phyloP scores from a whole-genome alignment of 2,113 vertebrate genomes.

The Machaerirhynchus nigripectus region DNA sequence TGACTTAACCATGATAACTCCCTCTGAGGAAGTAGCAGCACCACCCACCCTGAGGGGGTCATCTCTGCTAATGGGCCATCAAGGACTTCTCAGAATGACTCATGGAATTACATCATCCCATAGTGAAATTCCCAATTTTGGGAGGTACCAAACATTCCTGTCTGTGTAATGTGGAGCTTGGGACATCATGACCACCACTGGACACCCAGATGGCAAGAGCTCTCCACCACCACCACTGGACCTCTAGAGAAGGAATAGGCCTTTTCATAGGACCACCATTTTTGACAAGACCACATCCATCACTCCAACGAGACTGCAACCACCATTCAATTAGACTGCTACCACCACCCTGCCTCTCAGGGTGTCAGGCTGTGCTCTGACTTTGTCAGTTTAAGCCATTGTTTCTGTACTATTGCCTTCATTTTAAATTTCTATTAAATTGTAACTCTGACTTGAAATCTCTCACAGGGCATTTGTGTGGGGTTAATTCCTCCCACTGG shows the following conservation, averaged over 20 bases:
- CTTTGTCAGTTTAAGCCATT: background rate
- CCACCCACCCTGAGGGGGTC: background rate
- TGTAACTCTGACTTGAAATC: background rate
- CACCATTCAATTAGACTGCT: background rate
- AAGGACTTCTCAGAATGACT: background rate
- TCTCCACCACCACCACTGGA: background rate
- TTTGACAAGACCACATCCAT: background rate
- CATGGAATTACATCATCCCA: background rate
- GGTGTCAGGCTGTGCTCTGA: background rate
- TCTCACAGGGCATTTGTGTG: background rate
- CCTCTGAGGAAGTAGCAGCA: background rate
- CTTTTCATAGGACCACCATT: background rate
- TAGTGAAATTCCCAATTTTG: background rate
- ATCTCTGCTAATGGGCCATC: background rate
- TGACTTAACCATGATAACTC: background rate
- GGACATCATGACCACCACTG: rapidly evolving
- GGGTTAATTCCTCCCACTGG: background rate
- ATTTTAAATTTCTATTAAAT: background rate
- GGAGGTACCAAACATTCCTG: background rate
- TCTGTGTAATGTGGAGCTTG: background rate
- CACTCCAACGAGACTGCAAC: rapidly evolving
- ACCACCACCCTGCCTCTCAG: background rate
- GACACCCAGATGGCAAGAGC: background rate
- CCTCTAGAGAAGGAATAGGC: background rate
- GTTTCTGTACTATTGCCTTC: background rate